phyloP scores from a whole-genome alignment of 2,888 invertebrate genomes.

The Eurois occulta region DNA sequence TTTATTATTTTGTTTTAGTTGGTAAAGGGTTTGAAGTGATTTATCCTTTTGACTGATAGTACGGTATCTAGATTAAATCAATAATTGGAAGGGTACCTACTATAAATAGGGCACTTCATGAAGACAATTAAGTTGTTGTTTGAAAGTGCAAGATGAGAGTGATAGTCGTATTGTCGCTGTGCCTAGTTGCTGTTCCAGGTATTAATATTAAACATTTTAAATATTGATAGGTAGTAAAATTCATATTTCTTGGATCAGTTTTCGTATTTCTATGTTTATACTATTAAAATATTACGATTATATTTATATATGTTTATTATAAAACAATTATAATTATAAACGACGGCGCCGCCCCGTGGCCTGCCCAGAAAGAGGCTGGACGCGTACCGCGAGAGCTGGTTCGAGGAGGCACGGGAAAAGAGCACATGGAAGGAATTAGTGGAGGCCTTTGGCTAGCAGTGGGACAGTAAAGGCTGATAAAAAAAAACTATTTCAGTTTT shows the following conservation, averaged over 20 bases:
- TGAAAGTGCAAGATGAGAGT: slow-evolving; percentile 58
- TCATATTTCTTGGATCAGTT: background rate
- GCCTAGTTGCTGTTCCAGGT: slow-evolving; percentile 58
- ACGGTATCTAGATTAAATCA: slow-evolving; percentile 54
- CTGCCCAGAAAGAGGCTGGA: too few relatives aligned
- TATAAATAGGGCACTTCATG: slow-evolving; percentile 49
- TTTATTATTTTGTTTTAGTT: slow-evolving; percentile 19
- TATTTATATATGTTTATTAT: too few relatives aligned
- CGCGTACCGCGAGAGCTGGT: too few relatives aligned
- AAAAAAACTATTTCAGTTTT: too few relatives aligned
- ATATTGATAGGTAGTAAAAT: background rate
- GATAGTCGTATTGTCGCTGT: slow-evolving; percentile 47
- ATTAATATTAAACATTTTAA: slow-evolving; percentile 19
- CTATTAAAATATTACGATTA: too few relatives aligned
- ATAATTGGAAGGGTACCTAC: slow-evolving; percentile 45
- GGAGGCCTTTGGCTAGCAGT: too few relatives aligned
- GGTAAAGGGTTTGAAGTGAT: slow-evolving; percentile 53
- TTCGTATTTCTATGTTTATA: background rate
- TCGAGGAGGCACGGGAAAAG: too few relatives aligned
- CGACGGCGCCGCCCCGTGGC: too few relatives aligned
- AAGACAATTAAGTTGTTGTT: slow-evolving; percentile 30
- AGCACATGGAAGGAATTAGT: too few relatives aligned
- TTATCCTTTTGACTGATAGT: slow-evolving; percentile 58
- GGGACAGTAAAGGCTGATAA: too few relatives aligned
- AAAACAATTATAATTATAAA: too few relatives aligned